phyloP scores from a whole-genome alignment of 1,140 invertebrate genomes.

The Lycorma delicatula region DNA sequence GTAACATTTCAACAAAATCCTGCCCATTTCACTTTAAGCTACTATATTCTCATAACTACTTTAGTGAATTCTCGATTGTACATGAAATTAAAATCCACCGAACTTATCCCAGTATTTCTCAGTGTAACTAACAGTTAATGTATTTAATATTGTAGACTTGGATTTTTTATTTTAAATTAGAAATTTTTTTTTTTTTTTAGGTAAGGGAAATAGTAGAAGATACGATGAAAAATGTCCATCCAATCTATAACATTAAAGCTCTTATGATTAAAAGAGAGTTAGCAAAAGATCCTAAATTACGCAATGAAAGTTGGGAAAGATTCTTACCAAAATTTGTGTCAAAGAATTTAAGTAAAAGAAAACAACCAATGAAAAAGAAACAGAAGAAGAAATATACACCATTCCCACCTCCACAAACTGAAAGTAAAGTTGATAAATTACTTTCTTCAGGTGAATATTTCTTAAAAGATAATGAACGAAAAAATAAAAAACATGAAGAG shows the following conservation, averaged over 20 bases:
- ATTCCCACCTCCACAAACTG: slow-evolving; percentile 88
- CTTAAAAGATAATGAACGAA: slow-evolving; percentile 74
- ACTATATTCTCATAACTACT: too few relatives aligned
- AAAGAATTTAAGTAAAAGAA: slow-evolving; percentile 81
- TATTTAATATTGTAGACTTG: too few relatives aligned
- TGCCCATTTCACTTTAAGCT: too few relatives aligned
- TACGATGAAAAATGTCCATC: slow-evolving; percentile 98
- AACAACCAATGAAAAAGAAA: slow-evolving; percentile 73
- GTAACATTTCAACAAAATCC: too few relatives aligned
- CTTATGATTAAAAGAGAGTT: slow-evolving; percentile 97
- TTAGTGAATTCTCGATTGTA: too few relatives aligned
- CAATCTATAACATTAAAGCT: slow-evolving; percentile 98
- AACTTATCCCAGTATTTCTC: too few relatives aligned
- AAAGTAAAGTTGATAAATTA: slow-evolving; percentile 91
- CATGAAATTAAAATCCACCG: too few relatives aligned
- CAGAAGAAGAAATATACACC: slow-evolving; percentile 92
- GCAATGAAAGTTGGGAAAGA: slow-evolving; percentile 93
- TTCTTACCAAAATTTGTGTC: slow-evolving; percentile 94
- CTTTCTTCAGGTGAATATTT: slow-evolving; percentile 96
- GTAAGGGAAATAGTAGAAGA: slow-evolving; percentile 89
- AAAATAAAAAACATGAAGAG: slow-evolving; percentile 59
- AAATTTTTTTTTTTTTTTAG: slow-evolving; percentile 33
- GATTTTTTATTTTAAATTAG: too few relatives aligned
- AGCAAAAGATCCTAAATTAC: slow-evolving; percentile 81
- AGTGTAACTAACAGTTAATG: too few relatives aligned